Evolutionary conservation across 2,888 invertebrate species (phyloP).

Genomic region (Dendrolimus pini): DNA sequence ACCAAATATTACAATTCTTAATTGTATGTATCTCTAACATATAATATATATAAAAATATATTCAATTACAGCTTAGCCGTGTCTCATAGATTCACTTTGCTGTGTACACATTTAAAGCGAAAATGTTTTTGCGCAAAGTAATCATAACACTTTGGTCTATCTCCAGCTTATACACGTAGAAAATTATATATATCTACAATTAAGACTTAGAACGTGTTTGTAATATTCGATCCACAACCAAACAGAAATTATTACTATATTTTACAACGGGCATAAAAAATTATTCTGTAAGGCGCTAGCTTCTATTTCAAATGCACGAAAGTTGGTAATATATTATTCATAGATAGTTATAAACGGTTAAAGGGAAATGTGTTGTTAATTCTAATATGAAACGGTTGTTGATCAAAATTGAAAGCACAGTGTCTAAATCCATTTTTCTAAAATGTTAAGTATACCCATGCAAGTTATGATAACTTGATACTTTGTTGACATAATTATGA

Average conservation of each 20-base stretch:
- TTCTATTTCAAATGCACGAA: too few relatives aligned
- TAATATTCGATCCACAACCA: conserved; percentile 16
- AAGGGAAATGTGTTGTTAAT: not conserved
- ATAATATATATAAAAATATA: conserved; percentile 28
- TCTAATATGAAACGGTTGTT: not conserved
- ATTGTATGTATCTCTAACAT: conserved; percentile 23
- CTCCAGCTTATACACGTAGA: conserved; percentile 77
- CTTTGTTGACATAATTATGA: too few relatives aligned
- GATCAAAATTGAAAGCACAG: not conserved
- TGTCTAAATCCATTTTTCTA: not conserved
- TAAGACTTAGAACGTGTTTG: conserved; percentile 12
- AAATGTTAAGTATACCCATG: not conserved
- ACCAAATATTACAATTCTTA: conserved; percentile 22
- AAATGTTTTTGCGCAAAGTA: conserved; percentile 48
- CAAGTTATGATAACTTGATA: too few relatives aligned
- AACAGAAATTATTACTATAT: conserved; percentile 10
- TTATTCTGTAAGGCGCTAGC: too few relatives aligned
- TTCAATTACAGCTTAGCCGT: conserved; percentile 58
- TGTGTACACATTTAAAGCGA: conserved; percentile 47
- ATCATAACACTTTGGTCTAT: conserved; percentile 80
- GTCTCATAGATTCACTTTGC: conserved; percentile 58
- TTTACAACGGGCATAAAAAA: too few relatives aligned
- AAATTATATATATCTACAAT: conserved; percentile 5
- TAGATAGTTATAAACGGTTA: too few relatives aligned
- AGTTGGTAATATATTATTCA: too few relatives aligned